Evolutionary conservation across 2,888 invertebrate genomes (phyloP).

Genomic region (Pterobdella sp.): DNA sequence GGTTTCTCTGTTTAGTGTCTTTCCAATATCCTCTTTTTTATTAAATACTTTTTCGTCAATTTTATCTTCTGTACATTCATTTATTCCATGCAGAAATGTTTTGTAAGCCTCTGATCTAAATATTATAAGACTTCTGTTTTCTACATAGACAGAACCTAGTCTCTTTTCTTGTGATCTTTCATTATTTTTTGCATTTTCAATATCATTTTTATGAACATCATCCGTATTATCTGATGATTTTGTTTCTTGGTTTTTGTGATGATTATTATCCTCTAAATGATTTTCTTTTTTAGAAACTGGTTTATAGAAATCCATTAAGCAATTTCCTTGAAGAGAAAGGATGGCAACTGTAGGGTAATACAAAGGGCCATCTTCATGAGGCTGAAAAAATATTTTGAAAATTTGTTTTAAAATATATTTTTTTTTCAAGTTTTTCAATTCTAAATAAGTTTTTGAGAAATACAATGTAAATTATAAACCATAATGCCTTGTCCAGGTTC

Average conservation of each 20-base stretch:
- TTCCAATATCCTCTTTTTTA: constrained; percentile 56
- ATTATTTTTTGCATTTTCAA: not conserved
- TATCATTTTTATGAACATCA: no score
- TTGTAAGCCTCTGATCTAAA: constrained; percentile 74
- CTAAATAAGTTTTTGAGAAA: not conserved
- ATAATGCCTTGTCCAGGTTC: constrained; percentile 86
- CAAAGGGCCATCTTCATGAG: constrained; percentile 88
- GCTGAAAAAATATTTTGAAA: constrained; percentile 53
- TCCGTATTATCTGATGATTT: not conserved
- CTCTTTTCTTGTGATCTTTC: constrained; percentile 43
- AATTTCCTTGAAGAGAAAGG: constrained; percentile 80
- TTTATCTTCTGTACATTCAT: constrained; percentile 62
- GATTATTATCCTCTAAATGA: not conserved
- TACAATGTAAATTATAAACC: constrained; percentile 53
- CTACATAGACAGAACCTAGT: constrained; percentile 67
- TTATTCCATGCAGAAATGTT: constrained; percentile 77
- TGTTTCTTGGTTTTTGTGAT: not conserved
- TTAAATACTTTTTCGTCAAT: constrained; percentile 52
- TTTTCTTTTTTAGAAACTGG: constrained; percentile 33
- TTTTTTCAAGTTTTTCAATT: not conserved
- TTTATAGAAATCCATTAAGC: constrained; percentile 72
- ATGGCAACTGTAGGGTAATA: constrained; percentile 88
- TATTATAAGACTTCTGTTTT: constrained; percentile 78
- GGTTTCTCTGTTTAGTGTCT: constrained; percentile 58
- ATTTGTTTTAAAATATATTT: not conserved